These are phyloP conservation scores for Verasper variegatus DNA, from an alignment of 2,113 vertebrate genomes.

Conservation along the genomic window DNA sequence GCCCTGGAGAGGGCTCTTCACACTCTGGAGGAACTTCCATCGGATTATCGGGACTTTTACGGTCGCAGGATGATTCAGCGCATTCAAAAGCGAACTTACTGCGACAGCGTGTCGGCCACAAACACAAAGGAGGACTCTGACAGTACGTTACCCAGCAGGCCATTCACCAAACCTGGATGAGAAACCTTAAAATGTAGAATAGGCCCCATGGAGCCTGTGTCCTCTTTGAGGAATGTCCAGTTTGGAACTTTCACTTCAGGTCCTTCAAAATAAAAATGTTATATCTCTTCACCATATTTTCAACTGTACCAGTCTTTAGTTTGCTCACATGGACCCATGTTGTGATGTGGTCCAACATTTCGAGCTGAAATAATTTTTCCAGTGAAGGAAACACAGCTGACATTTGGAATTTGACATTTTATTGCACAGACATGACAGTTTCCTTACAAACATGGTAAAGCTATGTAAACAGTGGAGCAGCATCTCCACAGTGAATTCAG, in stretches of 20 bases:
- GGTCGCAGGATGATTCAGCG: constrained; percentile 92
- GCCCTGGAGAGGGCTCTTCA: constrained; percentile 89
- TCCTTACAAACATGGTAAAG: constrained; percentile 77
- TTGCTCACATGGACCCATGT: no score
- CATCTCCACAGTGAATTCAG: constrained; percentile 54
- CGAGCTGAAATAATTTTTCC: neutral
- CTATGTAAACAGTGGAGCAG: constrained; percentile 81
- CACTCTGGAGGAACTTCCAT: constrained; percentile 89
- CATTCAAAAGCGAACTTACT: constrained; percentile 87
- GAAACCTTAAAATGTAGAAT: neutral
- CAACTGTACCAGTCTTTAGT: no score
- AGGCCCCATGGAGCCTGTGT: no score
- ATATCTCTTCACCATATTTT: no score
- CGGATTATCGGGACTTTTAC: constrained; percentile 94
- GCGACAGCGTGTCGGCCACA: neutral
- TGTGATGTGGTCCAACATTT: neutral
- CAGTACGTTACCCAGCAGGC: constrained; percentile 16
- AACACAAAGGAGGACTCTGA: neutral
- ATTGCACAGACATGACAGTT: constrained; percentile 78
- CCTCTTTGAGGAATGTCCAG: no score
- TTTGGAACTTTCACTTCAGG: no score
- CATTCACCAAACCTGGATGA: constrained; percentile 45
- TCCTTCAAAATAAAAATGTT: no score
- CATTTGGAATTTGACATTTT: constrained; percentile 65
- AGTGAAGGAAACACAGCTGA: no score